Evolutionary conservation across 1,140 invertebrate genomes (phyloP), one percentile per base, ranked within the genome.

Genomic region (Rhyzopertha dominica): DNA sequence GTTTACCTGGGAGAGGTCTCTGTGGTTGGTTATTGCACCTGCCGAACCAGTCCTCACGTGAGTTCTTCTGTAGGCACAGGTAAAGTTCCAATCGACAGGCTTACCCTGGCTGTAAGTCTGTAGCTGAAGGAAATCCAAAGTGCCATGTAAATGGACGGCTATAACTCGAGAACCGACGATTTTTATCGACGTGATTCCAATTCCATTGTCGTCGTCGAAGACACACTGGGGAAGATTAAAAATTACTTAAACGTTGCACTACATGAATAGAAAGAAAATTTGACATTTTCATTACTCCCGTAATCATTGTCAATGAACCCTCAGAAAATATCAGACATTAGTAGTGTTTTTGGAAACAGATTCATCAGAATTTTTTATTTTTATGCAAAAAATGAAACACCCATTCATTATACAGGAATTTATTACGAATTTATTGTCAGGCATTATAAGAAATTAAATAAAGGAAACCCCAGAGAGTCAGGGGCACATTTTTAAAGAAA

Each of bases 51-150:
- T 85, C 43, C 87, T 67, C 34, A 86, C 77, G 61, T 90, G 85
- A 2, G 83, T 86, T 68, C 84, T 70, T 58, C 82, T 67, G 51
- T 85, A 81, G 7, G 77, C 77, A 2, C 81, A 81, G 1, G 80
- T 84, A 53, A 85, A 85, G 31, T 79, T 77, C 82, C 83, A 85
- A 60, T 84, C 81, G 32, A 84, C 79, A 50, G 81, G 81, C 49
- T 80, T 74, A 23, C 83, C 83, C 37, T 82, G 78, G 51, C 78
- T 84, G 59, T 80, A 84, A 8, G 81, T 82, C 63, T 88, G 82
- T 13, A 95, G 64, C 22, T 85, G 79, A 38, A 93, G 70, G 64
- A 95, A 85, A 55, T 94, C 87, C 8, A 96, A 58, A 18, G 78
- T 78, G 4, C 92, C 93, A 65, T 83, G 85, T 1, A 95, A 71